phyloP scores from a whole-genome alignment of 2,797 vertebrate genomes.

The Onychomys arenicola region DNA sequence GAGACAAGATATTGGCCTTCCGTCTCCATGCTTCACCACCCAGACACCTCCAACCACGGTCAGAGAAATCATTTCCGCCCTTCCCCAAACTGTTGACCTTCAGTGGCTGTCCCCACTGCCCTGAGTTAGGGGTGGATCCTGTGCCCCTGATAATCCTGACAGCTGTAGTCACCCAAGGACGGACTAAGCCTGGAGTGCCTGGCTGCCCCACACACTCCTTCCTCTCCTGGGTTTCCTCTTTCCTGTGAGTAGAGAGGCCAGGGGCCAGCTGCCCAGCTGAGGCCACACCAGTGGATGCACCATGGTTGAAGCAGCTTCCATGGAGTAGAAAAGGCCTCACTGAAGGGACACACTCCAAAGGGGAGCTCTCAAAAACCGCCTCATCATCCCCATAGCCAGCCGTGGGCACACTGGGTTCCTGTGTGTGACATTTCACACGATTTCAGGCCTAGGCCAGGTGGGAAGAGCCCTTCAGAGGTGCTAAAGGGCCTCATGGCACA shows the following conservation, averaged over 20 bases:
- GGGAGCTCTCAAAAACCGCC: too few species aligned
- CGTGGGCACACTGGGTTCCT: rapidly evolving
- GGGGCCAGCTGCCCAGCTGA: neutral
- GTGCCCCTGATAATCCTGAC: too few species aligned
- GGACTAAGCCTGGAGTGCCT: neutral
- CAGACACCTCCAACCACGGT: neutral
- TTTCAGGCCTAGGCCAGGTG: neutral
- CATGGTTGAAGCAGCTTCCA: rapidly evolving
- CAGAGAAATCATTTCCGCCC: neutral
- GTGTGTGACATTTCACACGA: rapidly evolving
- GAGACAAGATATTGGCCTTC: neutral
- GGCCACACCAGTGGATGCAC: neutral
- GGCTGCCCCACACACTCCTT: rapidly evolving
- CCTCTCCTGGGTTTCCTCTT: neutral
- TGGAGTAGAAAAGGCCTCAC: neutral
- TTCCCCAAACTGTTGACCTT: neutral
- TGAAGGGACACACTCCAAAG: neutral
- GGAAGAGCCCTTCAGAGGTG: too few species aligned
- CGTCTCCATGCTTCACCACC: too few species aligned
- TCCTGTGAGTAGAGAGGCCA: too few species aligned
- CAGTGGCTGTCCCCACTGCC: neutral
- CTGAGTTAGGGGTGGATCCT: neutral
- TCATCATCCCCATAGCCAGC: neutral
- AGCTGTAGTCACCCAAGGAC: too few species aligned
- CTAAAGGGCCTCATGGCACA: neutral